Conservation (phyloP, 2,888 invertebrate species). For the Myopa testacea region DNA sequence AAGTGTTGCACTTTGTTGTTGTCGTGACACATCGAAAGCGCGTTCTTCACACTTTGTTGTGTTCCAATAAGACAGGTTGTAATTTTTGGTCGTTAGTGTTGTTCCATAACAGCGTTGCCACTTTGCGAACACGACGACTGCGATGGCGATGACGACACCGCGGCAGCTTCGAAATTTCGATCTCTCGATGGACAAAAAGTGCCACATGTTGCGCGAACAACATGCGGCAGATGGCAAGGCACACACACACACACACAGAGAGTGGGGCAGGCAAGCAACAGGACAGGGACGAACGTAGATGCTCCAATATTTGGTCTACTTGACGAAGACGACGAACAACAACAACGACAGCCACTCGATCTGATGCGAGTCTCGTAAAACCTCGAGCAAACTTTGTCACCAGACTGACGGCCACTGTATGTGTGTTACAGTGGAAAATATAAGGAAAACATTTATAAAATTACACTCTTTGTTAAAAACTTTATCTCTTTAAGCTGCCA, state of each 20-base stretch:
- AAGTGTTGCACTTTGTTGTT: background rate
- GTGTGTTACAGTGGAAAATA: background rate
- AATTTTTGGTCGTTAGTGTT: slow-evolving; percentile 19
- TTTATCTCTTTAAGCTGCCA: background rate
- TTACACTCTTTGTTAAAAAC: background rate
- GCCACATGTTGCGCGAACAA: slow-evolving; percentile 31
- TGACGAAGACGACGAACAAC: background rate
- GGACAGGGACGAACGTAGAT: background rate
- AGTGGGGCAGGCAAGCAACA: too few relatives aligned
- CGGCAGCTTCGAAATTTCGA: background rate
- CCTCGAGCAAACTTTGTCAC: slow-evolving; percentile 26
- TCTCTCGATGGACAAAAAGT: background rate
- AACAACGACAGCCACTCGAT: background rate
- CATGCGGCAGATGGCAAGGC: background rate
- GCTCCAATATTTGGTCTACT: slow-evolving; percentile 17
- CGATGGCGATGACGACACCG: slow-evolving; percentile 1
- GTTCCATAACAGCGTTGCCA: slow-evolving; percentile 22
- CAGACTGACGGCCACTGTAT: background rate
- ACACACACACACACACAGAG: background rate
- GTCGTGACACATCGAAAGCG: background rate
- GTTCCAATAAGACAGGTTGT: slow-evolving; percentile 25
- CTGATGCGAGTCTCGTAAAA: slow-evolving; percentile 3
- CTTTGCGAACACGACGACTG: slow-evolving; percentile 2
- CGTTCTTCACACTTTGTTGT: slow-evolving; percentile 28
- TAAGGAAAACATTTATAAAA: background rate